Conservation (phyloP, 2,797 vertebrate genomes). For the Rhinogobio ventralis region DNA sequence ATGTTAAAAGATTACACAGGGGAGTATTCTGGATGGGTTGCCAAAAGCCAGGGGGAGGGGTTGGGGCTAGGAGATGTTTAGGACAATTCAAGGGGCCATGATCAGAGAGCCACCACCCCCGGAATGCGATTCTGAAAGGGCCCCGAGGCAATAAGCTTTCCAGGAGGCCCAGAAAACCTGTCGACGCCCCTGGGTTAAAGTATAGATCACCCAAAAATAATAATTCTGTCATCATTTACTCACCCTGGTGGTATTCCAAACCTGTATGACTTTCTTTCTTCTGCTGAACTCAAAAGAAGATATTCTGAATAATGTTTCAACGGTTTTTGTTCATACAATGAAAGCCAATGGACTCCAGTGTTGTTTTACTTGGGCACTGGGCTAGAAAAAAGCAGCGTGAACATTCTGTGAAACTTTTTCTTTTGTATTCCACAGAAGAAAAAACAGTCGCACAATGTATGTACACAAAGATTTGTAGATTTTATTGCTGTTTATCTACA, state of each 20-base stretch:
- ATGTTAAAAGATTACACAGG: background rate
- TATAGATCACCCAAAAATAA: background rate
- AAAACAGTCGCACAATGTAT: background rate
- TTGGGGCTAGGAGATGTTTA: background rate
- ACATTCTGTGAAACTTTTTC: background rate
- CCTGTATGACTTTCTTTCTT: background rate
- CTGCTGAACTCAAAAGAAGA: background rate
- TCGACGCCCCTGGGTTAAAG: background rate
- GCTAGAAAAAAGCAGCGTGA: background rate
- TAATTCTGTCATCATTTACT: conserved; percentile 1
- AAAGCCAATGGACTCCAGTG: background rate
- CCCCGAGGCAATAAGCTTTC: background rate
- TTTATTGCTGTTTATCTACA: conserved; percentile 14
- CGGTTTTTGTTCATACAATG: background rate
- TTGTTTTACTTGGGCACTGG: background rate
- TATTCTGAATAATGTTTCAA: background rate
- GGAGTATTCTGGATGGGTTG: background rate
- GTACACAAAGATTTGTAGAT: background rate
- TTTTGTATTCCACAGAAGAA: background rate
- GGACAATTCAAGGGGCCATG: background rate
- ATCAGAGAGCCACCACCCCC: background rate
- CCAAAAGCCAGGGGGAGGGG: background rate
- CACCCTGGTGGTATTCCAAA: background rate
- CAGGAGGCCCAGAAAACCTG: background rate
- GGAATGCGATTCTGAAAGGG: background rate